These are phyloP conservation scores for Sphaerodactylus townsendi DNA, from an alignment of 2,113 vertebrate species.

Conservation along the genomic window DNA sequence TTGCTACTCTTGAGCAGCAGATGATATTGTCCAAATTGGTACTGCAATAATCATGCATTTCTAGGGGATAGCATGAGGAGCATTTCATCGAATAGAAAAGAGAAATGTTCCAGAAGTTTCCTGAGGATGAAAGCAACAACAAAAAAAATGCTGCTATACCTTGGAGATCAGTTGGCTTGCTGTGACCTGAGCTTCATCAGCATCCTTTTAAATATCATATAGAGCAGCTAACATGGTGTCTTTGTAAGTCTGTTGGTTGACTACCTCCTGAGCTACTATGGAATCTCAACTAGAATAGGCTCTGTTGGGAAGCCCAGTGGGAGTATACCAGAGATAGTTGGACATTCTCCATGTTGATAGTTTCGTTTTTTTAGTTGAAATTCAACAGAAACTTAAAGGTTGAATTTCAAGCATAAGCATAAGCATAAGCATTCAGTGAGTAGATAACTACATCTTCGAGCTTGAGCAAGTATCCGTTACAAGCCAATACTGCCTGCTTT, in stretches of 20 bases:
- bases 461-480: too few relatives aligned
- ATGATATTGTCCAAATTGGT: background rate
- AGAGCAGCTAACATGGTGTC: background rate
- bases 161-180: background rate
- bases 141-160: background rate
- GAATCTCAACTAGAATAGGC: background rate
- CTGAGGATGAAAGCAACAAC: background rate
- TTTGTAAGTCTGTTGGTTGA: background rate
- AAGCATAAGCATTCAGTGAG: too few relatives aligned
- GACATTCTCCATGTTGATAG: background rate
- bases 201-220: background rate
- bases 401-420: background rate
- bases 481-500: too few relatives aligned
- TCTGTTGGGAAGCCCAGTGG: background rate
- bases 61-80: background rate
- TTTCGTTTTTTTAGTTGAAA: background rate
- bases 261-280: background rate
- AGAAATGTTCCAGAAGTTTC: background rate
- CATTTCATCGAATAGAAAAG: background rate
- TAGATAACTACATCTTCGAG: too few relatives aligned
- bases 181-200: background rate
- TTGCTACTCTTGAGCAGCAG: background rate
- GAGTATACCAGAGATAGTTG: background rate
- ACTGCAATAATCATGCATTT: background rate
- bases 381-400: background rate